Percentiles rank a stretch among this genome's conserved stretches.
Conservation (phyloP, 2,797 vertebrate species). For the Arctocebus calabarensis region DNA sequence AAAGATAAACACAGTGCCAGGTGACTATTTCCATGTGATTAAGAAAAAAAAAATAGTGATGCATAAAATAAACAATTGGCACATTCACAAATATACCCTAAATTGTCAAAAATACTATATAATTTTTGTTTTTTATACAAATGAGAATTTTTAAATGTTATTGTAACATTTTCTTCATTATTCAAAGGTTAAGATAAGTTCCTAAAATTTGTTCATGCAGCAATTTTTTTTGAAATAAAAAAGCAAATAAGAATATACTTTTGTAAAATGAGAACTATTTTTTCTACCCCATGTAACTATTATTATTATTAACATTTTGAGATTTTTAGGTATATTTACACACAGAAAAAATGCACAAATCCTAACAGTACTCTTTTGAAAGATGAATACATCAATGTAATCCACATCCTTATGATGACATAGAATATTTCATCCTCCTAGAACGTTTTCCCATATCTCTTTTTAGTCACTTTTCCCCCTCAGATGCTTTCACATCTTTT, state of each 20-base stretch:
- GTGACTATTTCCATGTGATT: background rate
- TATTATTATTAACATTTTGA: background rate
- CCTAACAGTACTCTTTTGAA: background rate
- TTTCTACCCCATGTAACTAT: background rate
- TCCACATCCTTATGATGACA: background rate
- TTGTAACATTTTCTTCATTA: background rate
- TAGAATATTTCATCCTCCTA: background rate
- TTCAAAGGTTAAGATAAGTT: slow-evolving; percentile 8
- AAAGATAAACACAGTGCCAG: background rate
- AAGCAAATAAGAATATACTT: background rate
- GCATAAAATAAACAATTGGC: background rate
- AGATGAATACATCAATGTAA: background rate
- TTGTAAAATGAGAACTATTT: background rate
- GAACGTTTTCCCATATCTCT: background rate
- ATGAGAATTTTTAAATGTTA: background rate
- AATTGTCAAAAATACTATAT: background rate
- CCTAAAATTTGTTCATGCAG: background rate
- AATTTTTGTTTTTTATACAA: slow-evolving; percentile 11
- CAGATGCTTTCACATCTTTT: background rate
- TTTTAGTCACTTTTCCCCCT: background rate
- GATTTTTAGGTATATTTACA: background rate
- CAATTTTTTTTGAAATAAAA: slow-evolving; percentile 32
- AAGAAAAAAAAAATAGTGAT: background rate
- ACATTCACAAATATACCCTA: background rate
- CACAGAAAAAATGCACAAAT: background rate